Percentiles rank a stretch among this genome's conserved stretches.
Evolutionary conservation across 1,140 invertebrate genomes (phyloP).

Genomic region (Anadara kagoshimensis): DNA sequence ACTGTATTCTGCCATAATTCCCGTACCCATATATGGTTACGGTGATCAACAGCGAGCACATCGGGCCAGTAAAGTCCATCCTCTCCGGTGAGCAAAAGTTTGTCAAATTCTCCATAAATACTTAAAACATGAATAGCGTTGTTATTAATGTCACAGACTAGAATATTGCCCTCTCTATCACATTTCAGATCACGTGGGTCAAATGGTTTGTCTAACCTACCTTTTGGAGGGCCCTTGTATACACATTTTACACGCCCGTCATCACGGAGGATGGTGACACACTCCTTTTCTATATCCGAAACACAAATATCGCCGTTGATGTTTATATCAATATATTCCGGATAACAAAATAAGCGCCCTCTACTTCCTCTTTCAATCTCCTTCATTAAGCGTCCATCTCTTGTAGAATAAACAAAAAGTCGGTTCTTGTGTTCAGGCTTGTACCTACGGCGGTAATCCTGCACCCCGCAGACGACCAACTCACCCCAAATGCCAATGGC

Average conservation of each 20-base stretch:
- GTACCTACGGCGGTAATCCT: constrained; percentile 34
- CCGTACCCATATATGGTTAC: constrained; percentile 44
- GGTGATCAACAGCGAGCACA: constrained; percentile 41
- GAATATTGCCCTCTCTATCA: constrained; percentile 53
- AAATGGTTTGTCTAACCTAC: constrained; percentile 33
- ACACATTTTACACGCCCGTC: constrained; percentile 32
- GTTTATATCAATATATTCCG: constrained; percentile 44
- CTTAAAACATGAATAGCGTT: constrained; percentile 53
- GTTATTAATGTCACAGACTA: constrained; percentile 57
- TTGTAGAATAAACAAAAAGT: constrained; percentile 32
- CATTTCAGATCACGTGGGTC: constrained; percentile 48
- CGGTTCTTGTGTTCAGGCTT: constrained; percentile 35
- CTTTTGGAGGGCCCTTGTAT: constrained; percentile 35
- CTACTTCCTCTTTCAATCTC: constrained; percentile 35
- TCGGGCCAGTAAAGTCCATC: constrained; percentile 55
- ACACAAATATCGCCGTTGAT: constrained; percentile 46
- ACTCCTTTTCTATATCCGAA: constrained; percentile 39
- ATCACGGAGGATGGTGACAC: constrained; percentile 37
- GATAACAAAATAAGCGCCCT: constrained; percentile 38
- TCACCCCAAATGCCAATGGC: constrained; percentile 35
- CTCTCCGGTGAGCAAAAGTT: constrained; percentile 42
- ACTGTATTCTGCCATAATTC: constrained; percentile 42
- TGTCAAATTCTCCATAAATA: constrained; percentile 45
- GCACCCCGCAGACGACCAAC: constrained; percentile 33
- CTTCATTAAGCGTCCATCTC: constrained; percentile 30